phyloP scores from a whole-genome alignment of 2,797 vertebrate genomes.

The Dicrostonyx torquatus region DNA sequence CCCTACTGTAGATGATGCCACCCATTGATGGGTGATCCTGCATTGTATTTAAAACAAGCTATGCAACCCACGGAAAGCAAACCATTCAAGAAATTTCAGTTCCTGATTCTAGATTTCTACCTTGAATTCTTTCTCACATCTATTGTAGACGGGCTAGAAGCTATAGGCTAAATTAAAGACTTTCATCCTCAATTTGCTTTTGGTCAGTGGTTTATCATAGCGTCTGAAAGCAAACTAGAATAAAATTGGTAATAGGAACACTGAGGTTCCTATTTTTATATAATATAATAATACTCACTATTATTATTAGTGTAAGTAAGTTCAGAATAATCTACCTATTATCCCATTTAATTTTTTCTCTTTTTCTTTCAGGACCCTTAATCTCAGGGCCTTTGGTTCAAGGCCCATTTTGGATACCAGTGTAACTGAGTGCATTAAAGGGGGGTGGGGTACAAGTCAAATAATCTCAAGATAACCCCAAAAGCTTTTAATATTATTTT shows the following conservation, averaged over 20 bases:
- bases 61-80: not conserved
- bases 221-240: not conserved
- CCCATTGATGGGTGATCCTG: not conserved
- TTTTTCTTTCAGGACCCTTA: too few species aligned
- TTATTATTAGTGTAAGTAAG: too few species aligned
- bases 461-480: too few species aligned
- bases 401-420: too few species aligned
- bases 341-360: too few species aligned
- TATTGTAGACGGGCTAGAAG: not conserved
- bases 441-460: rapidly evolving
- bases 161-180: not conserved
- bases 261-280: not conserved
- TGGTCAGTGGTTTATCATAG: not conserved
- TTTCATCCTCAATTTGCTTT: not conserved
- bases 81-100: not conserved
- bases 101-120: not conserved
- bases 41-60: not conserved
- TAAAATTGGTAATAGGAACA: not conserved
- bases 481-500: too few species aligned
- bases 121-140: not conserved
- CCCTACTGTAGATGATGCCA: not conserved
- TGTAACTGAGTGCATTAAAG: too few species aligned
- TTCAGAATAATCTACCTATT: too few species aligned
- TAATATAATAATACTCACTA: too few species aligned
- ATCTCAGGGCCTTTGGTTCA: too few species aligned